Percentiles rank a stretch among this genome's conserved stretches.
phyloP scores from a whole-genome alignment of 1,140 invertebrate genomes.

The Neodiprion fabricii region DNA sequence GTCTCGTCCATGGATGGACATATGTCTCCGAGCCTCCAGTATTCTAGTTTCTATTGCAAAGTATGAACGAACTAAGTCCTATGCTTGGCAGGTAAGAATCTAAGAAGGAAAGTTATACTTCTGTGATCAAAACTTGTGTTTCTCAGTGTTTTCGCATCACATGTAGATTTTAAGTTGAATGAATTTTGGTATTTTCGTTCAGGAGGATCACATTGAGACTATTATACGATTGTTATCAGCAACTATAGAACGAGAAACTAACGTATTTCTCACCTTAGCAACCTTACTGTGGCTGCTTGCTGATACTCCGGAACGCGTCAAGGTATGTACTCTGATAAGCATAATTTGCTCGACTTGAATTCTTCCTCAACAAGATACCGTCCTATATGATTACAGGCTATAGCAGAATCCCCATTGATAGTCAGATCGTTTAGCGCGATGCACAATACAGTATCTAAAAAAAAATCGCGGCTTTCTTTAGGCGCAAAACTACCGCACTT shows the following conservation, averaged over 20 bases:
- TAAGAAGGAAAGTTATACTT: not conserved
- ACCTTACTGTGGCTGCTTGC: constrained; percentile 41
- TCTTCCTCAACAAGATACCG: not conserved
- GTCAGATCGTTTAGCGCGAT: constrained; percentile 31
- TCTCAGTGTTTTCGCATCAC: not conserved
- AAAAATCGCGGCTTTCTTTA: constrained; percentile 16
- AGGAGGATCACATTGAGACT: constrained; percentile 35
- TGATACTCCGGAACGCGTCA: constrained; percentile 29
- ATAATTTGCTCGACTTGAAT: not conserved
- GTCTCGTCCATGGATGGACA: constrained; percentile 52
- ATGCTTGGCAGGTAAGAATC: constrained; percentile 39
- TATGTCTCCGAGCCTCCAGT: constrained; percentile 43
- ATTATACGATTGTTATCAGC: constrained; percentile 37
- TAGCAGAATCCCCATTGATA: constrained; percentile 25
- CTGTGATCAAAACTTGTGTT: no score
- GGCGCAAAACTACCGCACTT: not conserved
- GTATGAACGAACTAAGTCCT: constrained; percentile 37
- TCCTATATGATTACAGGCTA: constrained; percentile 22
- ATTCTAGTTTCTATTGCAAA: constrained; percentile 53
- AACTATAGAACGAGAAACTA: constrained; percentile 29
- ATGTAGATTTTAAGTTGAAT: not conserved
- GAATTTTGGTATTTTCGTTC: not conserved
- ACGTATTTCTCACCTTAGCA: constrained; percentile 39
- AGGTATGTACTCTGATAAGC: constrained; percentile 22
- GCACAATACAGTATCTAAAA: constrained; percentile 24